Conservation (phyloP, 2,797 vertebrate species). For the Nasua narica region DNA sequence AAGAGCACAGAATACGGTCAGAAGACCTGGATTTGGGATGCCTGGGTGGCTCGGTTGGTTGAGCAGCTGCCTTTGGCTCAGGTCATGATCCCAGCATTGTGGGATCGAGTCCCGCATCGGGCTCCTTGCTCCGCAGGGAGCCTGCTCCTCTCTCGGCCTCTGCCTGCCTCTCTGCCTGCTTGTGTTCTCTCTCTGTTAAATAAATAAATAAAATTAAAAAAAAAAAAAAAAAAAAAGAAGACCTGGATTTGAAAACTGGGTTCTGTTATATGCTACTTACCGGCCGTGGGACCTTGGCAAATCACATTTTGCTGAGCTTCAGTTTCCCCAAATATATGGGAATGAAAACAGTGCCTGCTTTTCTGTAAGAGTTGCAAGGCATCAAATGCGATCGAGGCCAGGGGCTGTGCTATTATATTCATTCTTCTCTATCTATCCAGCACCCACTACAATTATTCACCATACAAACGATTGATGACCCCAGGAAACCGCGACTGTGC, state of each 20-base stretch:
- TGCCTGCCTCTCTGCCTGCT: no score
- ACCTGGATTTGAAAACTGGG: background rate
- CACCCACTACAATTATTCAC: background rate
- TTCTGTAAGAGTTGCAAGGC: background rate
- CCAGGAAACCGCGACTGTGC: background rate
- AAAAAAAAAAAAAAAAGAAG: no score
- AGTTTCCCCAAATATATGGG: background rate
- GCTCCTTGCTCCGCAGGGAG: no score
- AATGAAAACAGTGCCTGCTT: background rate
- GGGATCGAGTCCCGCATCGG: no score
- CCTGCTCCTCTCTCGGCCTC: no score
- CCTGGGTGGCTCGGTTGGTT: no score
- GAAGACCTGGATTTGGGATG: background rate
- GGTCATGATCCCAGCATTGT: no score
- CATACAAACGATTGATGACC: background rate
- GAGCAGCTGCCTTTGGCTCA: no score
- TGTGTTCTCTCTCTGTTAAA: no score
- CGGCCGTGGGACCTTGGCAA: background rate
- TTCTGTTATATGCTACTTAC: background rate
- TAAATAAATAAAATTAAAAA: no score
- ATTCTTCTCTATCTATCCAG: background rate
- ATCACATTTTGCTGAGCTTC: background rate
- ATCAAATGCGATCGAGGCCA: background rate
- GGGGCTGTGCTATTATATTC: background rate
- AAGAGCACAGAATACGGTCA: background rate